Evolutionary conservation across 2,888 invertebrate species (phyloP).

Genomic region (Ornithoptera alexandrae): DNA sequence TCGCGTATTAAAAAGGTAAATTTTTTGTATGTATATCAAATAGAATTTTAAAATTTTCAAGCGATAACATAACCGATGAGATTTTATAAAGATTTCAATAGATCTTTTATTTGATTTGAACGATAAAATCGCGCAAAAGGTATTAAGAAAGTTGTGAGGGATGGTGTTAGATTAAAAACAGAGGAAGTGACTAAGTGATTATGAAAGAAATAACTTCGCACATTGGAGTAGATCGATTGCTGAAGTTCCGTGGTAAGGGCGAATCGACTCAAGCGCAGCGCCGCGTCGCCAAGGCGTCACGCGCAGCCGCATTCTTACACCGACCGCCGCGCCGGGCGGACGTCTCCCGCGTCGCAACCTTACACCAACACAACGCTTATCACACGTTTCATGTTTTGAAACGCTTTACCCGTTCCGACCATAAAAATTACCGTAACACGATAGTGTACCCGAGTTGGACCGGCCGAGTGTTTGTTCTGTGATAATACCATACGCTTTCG

Average conservation of each 20-base stretch:
- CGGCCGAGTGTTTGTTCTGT: conserved; percentile 60
- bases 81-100: no score
- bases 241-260: conserved; percentile 32
- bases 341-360: conserved; percentile 40
- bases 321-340: conserved; percentile 47
- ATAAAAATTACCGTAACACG: conserved; percentile 51
- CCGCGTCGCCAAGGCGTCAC: conserved; percentile 43
- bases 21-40: no score
- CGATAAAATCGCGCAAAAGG: no score
- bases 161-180: background rate
- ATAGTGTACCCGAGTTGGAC: conserved; percentile 36
- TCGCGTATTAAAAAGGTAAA: no score
- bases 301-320: conserved; percentile 55
- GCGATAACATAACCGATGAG: no score
- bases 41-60: no score
- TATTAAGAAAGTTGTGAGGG: background rate
- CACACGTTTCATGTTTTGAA: conserved; percentile 51
- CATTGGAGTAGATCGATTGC: background rate
- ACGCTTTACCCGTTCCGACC: conserved; percentile 46
- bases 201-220: background rate
- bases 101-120: no score
- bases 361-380: conserved; percentile 44
- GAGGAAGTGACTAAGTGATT: background rate
- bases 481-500: conserved; percentile 52
- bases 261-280: conserved; percentile 54